A percentile compares a stretch with the other conserved stretches of the same genome.
Conservation (phyloP, 2,113 vertebrate species). For the Lagopus muta region DNA sequence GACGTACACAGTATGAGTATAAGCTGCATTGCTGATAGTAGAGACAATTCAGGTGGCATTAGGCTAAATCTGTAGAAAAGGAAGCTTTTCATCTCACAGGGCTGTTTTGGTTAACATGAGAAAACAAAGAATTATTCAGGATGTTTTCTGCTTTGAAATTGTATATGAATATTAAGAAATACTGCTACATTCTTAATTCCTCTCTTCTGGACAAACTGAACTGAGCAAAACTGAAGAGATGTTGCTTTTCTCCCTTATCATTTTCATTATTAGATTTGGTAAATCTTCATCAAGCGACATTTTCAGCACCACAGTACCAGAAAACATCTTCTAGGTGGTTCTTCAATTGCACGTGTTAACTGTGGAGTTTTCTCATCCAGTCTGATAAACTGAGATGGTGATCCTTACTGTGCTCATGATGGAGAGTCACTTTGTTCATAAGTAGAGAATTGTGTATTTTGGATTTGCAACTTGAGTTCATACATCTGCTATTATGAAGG, state of each 20-base stretch:
- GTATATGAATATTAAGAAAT: not conserved
- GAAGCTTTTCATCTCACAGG: not conserved
- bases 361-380: not conserved
- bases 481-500: not conserved
- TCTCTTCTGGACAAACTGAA: not conserved
- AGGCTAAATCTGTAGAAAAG: not conserved
- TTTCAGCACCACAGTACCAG: not conserved
- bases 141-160: not conserved
- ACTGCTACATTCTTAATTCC: not conserved
- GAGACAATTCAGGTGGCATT: not conserved
- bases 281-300: not conserved
- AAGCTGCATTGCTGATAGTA: not conserved
- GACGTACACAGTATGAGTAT: not conserved
- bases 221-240: not conserved
- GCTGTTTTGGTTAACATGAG: not conserved
- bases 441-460: not conserved
- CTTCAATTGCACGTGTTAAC: fast-evolving
- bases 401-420: not conserved
- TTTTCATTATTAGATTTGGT: not conserved
- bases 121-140: not conserved
- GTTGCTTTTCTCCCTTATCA: not conserved
- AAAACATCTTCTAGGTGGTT: not conserved
- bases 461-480: not conserved
- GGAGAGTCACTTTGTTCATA: not conserved
- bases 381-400: not conserved